These are phyloP conservation scores for Misgurnus mizolepis DNA, from an alignment of 2,113 vertebrate species.

Conservation along the genomic window DNA sequence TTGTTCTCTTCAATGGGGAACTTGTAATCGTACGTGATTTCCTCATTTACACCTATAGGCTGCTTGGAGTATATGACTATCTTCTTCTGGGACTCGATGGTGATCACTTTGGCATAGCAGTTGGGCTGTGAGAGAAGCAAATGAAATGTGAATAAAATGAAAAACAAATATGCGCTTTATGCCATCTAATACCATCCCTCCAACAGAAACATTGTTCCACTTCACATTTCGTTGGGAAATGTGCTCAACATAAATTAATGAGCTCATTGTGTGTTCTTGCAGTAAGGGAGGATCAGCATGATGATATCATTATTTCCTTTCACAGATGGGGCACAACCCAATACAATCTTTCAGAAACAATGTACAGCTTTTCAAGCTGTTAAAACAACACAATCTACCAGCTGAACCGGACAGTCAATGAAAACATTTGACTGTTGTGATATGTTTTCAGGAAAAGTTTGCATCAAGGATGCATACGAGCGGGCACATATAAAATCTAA, in stretches of 20 bases:
- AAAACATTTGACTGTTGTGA: too few species aligned
- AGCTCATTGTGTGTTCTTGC: neutral
- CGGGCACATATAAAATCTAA: too few species aligned
- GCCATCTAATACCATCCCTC: neutral
- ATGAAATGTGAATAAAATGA: neutral
- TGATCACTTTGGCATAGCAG: constrained; percentile 97
- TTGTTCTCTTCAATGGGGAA: constrained; percentile 98
- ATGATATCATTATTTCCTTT: neutral
- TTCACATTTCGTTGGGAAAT: neutral
- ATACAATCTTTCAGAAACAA: neutral
- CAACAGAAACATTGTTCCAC: neutral
- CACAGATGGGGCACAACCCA: neutral
- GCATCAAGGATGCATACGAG: too few species aligned
- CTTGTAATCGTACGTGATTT: constrained; percentile 97
- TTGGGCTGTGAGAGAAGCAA: constrained; percentile 78
- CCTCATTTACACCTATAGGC: constrained; percentile 88
- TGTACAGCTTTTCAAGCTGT: neutral
- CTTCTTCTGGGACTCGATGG: constrained; percentile 95
- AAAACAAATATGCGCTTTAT: neutral
- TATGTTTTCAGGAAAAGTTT: too few species aligned
- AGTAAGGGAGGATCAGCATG: neutral
- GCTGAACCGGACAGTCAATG: too few species aligned
- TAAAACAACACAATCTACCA: too few species aligned
- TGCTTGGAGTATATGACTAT: constrained; percentile 98
- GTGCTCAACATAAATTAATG: neutral